Evolutionary conservation across 1,140 invertebrate species (phyloP), one percentile per base, ranked within the genome.

Genomic region (Holotrichia oblita): DNA sequence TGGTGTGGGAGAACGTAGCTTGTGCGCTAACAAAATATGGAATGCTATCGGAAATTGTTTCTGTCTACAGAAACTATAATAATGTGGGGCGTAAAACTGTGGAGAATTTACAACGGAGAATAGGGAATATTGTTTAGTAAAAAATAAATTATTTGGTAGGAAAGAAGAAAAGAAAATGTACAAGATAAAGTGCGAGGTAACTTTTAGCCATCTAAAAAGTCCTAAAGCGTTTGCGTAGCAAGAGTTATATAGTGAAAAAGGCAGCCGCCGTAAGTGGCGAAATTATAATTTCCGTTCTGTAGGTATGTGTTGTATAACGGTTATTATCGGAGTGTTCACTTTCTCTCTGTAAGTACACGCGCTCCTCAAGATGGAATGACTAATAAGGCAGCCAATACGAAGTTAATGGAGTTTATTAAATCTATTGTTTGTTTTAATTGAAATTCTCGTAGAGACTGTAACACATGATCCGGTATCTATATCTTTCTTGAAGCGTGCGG

Each of bases 391-490:
- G 48, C 0, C 12, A 55, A 55, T 55, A 55, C 48, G 48, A 4
- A 55, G 48, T 55, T 55, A 55, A 55, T 55, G 48, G 14, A 55
- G 48, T 55, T 55, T 55, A 55, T 55, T 17, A 55, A 55, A 55
- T 55, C 48, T 55, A 55, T 55, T 55, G 48, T 55, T 55, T 55
- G 48, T 55, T 55, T 55, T 55, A 55, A 55, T 55, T 55, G 17
- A 17, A 55, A 55, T 55, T 55, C 48, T 55, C 48, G n/a, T 17
- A 3, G 14, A 55, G 48, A 55, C n/a, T 55, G 14, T 55, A 55
- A 55, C 48, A 14, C n/a, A 17, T 55, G 14, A 55, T 55, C 17
- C 14, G 48, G n/a, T 55, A 55, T n/a, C 48, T 55, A 17, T 55
- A 55, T 55, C 48, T 17, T 6, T 17, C 48, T 55, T n/a, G n/a